These are phyloP conservation scores for Hippocampus guttulatus DNA, from an alignment of 2,113 vertebrate species.

Conservation along the genomic window DNA sequence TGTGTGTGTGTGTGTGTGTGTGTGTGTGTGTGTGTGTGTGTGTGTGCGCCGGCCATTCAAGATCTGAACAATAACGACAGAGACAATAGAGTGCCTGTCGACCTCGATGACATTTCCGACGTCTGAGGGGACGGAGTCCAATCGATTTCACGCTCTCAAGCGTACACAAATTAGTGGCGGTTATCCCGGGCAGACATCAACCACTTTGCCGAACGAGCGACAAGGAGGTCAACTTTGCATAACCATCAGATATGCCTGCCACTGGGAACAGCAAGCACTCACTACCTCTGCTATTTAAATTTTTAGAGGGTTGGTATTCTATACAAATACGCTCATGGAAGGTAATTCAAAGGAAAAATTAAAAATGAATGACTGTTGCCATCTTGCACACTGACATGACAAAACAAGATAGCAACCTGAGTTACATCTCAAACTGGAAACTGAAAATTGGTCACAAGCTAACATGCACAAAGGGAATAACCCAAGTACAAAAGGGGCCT, in stretches of 20 bases:
- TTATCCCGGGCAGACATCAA: conserved; percentile 48
- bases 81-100: conserved; percentile 36
- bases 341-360: background rate
- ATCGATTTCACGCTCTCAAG: conserved; percentile 40
- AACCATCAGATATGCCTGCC: conserved; percentile 13
- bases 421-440: background rate
- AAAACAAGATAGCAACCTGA: background rate
- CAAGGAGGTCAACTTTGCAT: conserved; percentile 27
- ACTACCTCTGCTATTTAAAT: background rate
- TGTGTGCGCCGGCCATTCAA: background rate
- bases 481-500: no score
- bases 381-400: background rate
- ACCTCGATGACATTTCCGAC: conserved; percentile 41
- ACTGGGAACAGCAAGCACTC: background rate
- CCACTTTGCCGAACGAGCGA: conserved; percentile 4
- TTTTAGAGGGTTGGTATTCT: background rate
- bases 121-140: conserved; percentile 19
- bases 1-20: background rate
- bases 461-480: background rate
- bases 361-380: background rate
- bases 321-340: background rate
- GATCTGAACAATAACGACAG: background rate
- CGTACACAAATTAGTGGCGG: conserved; percentile 23
- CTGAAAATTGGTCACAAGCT: background rate
- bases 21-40: no score